A percentile compares a stretch with the other conserved stretches of the same genome.
Conservation (phyloP, 1,140 invertebrate genomes). For the Drosophila ercepeae region DNA sequence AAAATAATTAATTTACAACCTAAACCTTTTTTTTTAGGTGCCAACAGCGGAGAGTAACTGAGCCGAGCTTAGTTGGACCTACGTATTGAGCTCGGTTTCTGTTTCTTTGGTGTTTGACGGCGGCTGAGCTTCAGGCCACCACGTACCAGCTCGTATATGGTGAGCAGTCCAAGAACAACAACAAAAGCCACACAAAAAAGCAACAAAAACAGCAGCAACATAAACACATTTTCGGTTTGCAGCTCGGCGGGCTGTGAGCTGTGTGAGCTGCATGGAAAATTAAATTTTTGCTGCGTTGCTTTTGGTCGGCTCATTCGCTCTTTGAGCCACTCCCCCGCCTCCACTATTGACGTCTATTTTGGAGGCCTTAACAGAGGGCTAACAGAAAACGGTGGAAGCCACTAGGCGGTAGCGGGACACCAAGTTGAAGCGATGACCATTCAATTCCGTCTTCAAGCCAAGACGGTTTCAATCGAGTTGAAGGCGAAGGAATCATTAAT, state of each 20-base stretch:
- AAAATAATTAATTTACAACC: no score
- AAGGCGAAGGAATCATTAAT: background rate
- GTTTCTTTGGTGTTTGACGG: constrained; percentile 34
- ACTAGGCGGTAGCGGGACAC: constrained; percentile 14
- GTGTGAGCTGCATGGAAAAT: constrained; percentile 80
- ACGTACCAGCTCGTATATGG: constrained; percentile 66
- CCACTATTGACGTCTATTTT: background rate
- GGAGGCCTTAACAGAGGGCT: constrained; percentile 26
- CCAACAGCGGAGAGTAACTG: constrained; percentile 46
- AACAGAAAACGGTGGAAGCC: constrained; percentile 15
- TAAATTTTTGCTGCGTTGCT: constrained; percentile 56
- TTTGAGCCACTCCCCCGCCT: background rate
- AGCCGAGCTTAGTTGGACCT: constrained; percentile 19
- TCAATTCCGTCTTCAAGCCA: constrained; percentile 7
- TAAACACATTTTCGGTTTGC: constrained; percentile 65
- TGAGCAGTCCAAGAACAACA: constrained; percentile 33
- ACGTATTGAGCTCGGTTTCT: constrained; percentile 16
- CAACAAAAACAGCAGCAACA: constrained; percentile 26
- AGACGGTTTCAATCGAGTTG: constrained; percentile 5
- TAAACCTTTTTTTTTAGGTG: constrained; percentile 14
- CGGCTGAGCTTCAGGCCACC: constrained; percentile 29
- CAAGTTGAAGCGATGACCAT: background rate
- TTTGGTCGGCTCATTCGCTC: constrained; percentile 55
- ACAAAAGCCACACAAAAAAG: constrained; percentile 4
- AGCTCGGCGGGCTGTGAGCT: constrained; percentile 16